phyloP scores from a whole-genome alignment of 2,797 vertebrate species.

The Brachymystax lenok region DNA sequence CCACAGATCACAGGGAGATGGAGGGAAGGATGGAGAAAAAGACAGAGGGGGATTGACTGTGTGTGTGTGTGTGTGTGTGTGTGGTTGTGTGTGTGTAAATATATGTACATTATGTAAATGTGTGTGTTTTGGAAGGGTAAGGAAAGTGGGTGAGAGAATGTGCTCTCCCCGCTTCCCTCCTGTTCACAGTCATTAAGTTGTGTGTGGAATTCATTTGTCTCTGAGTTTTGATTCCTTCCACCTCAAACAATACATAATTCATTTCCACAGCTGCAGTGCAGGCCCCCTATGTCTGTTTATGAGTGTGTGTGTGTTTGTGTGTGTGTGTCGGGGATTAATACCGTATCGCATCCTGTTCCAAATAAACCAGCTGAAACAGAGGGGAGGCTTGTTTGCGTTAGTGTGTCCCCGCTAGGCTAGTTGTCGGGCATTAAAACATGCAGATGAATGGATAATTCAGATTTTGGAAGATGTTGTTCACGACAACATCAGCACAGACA shows the following conservation, averaged over 20 bases:
- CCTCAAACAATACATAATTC: background rate
- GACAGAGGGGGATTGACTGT: background rate
- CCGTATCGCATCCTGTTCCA: background rate
- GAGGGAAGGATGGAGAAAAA: too few species aligned
- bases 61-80: too few species aligned
- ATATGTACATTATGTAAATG: background rate
- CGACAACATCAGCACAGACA: background rate
- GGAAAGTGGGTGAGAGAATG: background rate
- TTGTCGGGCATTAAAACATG: background rate
- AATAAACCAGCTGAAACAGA: background rate
- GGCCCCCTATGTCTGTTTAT: background rate
- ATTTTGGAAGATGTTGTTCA: background rate
- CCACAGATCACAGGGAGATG: too few species aligned
- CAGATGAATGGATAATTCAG: slow-evolving; percentile 5
- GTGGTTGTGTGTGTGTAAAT: background rate
- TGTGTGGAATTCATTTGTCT: background rate
- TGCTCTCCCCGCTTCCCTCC: background rate
- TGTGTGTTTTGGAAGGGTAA: background rate
- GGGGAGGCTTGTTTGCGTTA: background rate
- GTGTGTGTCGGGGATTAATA: background rate
- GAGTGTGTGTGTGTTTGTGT: background rate
- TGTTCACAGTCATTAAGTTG: background rate
- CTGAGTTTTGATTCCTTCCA: slow-evolving; percentile 9
- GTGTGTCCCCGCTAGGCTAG: background rate
- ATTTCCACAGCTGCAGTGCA: slow-evolving; percentile 1